Percentiles rank a stretch among this genome's conserved stretches.
Evolutionary conservation across 2,888 invertebrate species (phyloP).

Genomic region (Melieria picta): DNA sequence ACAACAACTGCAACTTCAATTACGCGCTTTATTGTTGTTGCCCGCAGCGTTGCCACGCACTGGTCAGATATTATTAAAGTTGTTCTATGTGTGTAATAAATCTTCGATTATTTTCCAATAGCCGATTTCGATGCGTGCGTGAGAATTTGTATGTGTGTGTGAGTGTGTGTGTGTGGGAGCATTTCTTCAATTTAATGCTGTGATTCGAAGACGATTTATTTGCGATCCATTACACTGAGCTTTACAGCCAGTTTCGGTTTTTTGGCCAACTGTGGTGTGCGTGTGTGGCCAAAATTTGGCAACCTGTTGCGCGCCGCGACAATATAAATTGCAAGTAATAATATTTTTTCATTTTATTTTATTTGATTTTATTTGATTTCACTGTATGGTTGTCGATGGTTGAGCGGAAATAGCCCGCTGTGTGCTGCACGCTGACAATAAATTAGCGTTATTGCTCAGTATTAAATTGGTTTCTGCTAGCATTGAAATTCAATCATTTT

Average conservation of each 20-base stretch:
- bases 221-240: conserved; percentile 3
- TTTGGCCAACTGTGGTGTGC: background rate
- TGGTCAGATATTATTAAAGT: too few relatives aligned
- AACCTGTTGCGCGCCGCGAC: conserved; percentile 11
- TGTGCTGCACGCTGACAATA: background rate
- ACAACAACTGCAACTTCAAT: too few relatives aligned
- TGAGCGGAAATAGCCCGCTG: background rate
- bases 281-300: background rate
- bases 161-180: too few relatives aligned
- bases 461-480: conserved; percentile 1
- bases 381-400: background rate
- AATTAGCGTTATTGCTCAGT: conserved; percentile 3
- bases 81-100: too few relatives aligned
- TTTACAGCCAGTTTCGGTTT: background rate
- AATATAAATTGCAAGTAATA: conserved; percentile 13
- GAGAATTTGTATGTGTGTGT: too few relatives aligned
- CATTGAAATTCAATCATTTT: background rate
- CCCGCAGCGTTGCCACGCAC: too few relatives aligned
- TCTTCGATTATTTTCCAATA: too few relatives aligned
- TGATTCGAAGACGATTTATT: conserved; percentile 7
- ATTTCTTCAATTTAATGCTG: conserved; percentile 3
- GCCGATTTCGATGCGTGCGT: too few relatives aligned
- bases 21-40: too few relatives aligned
- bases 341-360: background rate
- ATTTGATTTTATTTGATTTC: too few relatives aligned